phyloP scores from a whole-genome alignment of 2,797 vertebrate species.

The Artibeus lituratus region DNA sequence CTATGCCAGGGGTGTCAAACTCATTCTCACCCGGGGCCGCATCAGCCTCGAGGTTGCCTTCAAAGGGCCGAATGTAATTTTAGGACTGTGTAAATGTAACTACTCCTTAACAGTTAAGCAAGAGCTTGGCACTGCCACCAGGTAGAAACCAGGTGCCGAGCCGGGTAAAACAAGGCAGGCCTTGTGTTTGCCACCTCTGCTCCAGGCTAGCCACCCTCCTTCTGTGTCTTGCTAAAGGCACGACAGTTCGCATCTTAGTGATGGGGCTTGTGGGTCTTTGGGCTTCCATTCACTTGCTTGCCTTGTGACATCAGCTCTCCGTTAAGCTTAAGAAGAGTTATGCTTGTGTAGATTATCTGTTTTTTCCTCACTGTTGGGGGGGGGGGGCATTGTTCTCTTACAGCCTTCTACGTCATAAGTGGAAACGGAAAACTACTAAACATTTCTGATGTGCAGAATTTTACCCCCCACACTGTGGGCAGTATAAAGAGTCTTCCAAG shows the following conservation, averaged over 20 bases:
- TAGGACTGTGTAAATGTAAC: too few species aligned
- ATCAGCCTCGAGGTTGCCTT: too few species aligned
- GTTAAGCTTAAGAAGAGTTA: neutral
- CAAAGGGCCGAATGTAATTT: too few species aligned
- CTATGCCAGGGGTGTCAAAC: too few species aligned
- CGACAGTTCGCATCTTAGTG: fast-evolving
- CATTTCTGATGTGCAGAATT: neutral
- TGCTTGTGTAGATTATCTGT: neutral
- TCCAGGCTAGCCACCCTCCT: neutral
- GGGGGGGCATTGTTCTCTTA: neutral
- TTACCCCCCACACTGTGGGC: neutral
- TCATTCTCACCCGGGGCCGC: too few species aligned
- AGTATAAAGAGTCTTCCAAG: neutral
- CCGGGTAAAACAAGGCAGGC: too few species aligned
- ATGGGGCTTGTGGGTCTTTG: neutral
- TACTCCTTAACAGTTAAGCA: too few species aligned
- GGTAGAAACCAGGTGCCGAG: too few species aligned
- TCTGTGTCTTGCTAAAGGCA: neutral
- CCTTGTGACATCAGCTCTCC: neutral
- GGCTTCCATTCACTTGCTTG: neutral
- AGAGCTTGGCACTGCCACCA: too few species aligned
- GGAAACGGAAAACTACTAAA: neutral
- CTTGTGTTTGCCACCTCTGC: too few species aligned
- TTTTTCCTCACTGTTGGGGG: neutral
- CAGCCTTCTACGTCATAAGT: neutral